phyloP scores from a whole-genome alignment of 1,140 invertebrate genomes.

The Papilio aristodemus region DNA sequence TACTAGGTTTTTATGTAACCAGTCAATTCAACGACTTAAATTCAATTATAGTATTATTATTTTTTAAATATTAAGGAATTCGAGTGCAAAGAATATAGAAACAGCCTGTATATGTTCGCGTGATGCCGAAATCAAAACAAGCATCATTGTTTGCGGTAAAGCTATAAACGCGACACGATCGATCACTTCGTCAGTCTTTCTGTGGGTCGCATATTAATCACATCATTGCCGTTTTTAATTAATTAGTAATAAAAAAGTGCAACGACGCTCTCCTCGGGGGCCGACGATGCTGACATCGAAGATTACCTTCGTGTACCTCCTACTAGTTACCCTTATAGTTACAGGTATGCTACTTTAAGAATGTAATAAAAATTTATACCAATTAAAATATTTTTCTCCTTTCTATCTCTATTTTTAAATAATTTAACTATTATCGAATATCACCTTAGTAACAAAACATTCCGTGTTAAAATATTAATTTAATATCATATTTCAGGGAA shows the following conservation, averaged over 20 bases:
- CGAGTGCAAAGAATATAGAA: background rate
- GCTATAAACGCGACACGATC: constrained; percentile 53
- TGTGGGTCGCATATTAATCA: constrained; percentile 8
- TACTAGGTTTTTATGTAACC: too few species aligned
- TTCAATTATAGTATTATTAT: background rate
- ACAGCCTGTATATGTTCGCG: constrained; percentile 40
- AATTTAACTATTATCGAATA: constrained; percentile 5
- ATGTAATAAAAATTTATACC: background rate
- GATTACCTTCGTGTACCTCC: constrained; percentile 48
- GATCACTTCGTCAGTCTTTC: constrained; percentile 32
- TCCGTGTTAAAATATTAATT: background rate
- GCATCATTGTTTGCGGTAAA: constrained; percentile 46
- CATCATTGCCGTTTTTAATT: constrained; percentile 22
- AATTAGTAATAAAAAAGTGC: constrained; percentile 15
- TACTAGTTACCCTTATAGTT: constrained; percentile 51
- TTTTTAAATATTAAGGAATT: background rate
- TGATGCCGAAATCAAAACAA: constrained; percentile 49
- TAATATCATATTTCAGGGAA: constrained; percentile 47
- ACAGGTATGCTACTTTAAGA: constrained; percentile 43
- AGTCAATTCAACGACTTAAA: background rate
- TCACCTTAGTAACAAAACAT: too few species aligned
- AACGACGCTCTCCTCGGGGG: constrained; percentile 25
- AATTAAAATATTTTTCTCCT: too few species aligned
- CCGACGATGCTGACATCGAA: constrained; percentile 45
- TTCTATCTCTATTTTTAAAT: too few species aligned